Conservation (phyloP, 2,113 vertebrate genomes). For the Syrmaticus mikado region DNA sequence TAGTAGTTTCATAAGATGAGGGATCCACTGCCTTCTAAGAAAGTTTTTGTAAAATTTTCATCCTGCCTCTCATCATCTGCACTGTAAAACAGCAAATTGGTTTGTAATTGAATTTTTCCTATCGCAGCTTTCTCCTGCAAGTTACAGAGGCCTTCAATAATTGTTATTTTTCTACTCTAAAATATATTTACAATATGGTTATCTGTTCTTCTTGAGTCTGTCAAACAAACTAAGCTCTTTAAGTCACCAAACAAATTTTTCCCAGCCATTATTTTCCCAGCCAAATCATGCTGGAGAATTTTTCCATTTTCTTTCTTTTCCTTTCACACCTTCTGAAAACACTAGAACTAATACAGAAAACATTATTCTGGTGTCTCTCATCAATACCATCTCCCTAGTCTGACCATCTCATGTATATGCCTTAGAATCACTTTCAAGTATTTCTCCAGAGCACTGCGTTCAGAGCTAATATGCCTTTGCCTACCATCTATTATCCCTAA, state of each 20-base stretch:
- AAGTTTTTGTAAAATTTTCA: conserved; percentile 12
- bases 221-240: not conserved
- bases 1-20: not conserved
- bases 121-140: not conserved
- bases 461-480: not conserved
- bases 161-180: not conserved
- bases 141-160: conserved; percentile 1
- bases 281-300: not conserved
- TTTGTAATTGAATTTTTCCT: conserved; percentile 49
- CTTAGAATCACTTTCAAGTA: not conserved
- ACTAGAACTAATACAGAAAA: not conserved
- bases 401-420: not conserved
- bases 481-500: not conserved
- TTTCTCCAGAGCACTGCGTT: not conserved
- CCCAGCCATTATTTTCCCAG: not conserved
- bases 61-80: not conserved
- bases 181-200: conserved; percentile 22
- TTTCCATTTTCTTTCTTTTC: not conserved
- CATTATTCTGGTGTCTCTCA: not conserved
- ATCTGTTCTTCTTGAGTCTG: conserved; percentile 10
- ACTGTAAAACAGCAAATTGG: conserved; percentile 29
- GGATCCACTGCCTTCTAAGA: not conserved
- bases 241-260: not conserved
- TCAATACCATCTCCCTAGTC: not conserved
- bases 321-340: not conserved